These are phyloP conservation scores for Drosophila aff. DNA, from an alignment of 1,140 invertebrate species.

Conservation along the genomic window DNA sequence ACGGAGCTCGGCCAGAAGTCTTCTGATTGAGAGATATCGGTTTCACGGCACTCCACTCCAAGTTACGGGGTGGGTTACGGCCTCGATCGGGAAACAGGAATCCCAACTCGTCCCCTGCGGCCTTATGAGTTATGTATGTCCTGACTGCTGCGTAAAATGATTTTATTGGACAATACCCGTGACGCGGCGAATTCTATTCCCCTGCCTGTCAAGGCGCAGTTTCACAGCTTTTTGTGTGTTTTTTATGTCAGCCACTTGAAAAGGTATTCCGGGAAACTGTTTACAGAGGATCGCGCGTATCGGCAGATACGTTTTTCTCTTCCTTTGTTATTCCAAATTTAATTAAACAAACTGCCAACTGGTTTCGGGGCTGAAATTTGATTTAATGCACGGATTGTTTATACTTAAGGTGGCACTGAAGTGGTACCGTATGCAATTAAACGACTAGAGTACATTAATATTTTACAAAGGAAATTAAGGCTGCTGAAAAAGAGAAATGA, in stretches of 20 bases:
- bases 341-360: conserved; percentile 74
- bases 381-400: conserved; percentile 18
- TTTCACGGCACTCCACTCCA: conserved; percentile 30
- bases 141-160: conserved; percentile 62
- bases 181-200: conserved; percentile 29
- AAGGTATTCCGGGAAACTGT: conserved; percentile 63
- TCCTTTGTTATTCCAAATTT: conserved; percentile 67
- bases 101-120: conserved; percentile 49
- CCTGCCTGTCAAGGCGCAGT: conserved; percentile 18
- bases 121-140: conserved; percentile 63
- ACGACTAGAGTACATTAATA: conserved; percentile 16
- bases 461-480: conserved; percentile 14
- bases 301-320: conserved; percentile 21
- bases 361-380: conserved; percentile 7
- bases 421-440: conserved; percentile 18
- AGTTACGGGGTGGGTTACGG: conserved; percentile 56
- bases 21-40: conserved; percentile 72
- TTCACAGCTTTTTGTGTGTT: conserved; percentile 29
- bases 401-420: conserved; percentile 17
- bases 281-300: conserved; percentile 41
- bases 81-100: conserved; percentile 30
- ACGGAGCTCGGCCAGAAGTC: background rate
- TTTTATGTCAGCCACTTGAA: conserved; percentile 63
- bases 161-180: conserved; percentile 46
- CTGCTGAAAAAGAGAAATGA: background rate